phyloP scores from a whole-genome alignment of 2,888 invertebrate genomes.

The Opisthograptis luteolata region DNA sequence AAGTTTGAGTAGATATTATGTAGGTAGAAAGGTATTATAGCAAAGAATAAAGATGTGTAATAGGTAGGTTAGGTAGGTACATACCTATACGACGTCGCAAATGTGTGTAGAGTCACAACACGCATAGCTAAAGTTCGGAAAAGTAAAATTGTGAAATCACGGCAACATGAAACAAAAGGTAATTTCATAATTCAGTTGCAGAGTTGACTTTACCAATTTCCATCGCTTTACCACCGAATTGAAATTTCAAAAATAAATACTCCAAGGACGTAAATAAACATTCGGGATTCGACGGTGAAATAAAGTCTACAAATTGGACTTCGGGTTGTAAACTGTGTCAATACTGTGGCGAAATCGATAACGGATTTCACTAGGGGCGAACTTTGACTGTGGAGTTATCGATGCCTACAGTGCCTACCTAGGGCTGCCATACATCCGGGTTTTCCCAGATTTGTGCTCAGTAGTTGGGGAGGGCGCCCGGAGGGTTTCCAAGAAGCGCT shows the following conservation, averaged over 20 bases:
- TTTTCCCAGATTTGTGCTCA: too few species aligned
- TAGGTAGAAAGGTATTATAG: too few species aligned
- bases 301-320: conserved; percentile 41
- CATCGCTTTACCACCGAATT: conserved; percentile 27
- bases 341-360: conserved; percentile 1
- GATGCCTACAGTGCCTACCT: background rate
- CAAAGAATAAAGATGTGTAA: too few species aligned
- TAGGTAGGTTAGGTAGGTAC: too few species aligned
- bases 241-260: conserved; percentile 54
- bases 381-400: background rate
- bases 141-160: conserved; percentile 20
- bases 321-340: conserved; percentile 7
- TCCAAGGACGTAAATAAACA: conserved; percentile 44
- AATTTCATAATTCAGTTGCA: conserved; percentile 49
- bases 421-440: too few species aligned
- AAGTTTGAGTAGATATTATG: too few species aligned
- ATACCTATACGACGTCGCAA: too few species aligned
- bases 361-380: background rate
- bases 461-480: too few species aligned
- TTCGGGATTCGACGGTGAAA: conserved; percentile 37
- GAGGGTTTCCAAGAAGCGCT: too few species aligned
- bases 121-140: conserved; percentile 15
- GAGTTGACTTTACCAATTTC: conserved; percentile 49
- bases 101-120: too few species aligned
- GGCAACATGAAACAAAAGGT: conserved; percentile 36